phyloP scores from a whole-genome alignment of 2,888 invertebrate genomes.

The Thecocarcelia acutangulata region DNA sequence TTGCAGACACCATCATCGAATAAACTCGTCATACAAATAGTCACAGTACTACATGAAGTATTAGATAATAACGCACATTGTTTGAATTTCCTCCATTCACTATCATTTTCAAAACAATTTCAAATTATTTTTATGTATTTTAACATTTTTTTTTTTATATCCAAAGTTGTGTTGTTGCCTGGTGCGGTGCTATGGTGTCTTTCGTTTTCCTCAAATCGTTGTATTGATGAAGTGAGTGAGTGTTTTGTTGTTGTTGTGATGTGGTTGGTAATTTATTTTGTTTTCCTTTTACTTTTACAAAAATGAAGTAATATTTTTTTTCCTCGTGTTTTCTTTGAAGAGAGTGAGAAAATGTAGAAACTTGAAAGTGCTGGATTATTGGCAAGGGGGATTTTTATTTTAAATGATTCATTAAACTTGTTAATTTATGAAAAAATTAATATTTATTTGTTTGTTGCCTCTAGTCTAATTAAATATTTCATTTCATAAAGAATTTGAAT shows the following conservation, averaged over 20 bases:
- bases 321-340: conserved; percentile 70
- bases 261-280: conserved; percentile 33
- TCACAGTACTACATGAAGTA: conserved; percentile 37
- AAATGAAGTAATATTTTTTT: conserved; percentile 69
- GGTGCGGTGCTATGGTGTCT: conserved; percentile 33
- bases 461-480: too few relatives aligned
- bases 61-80: conserved; percentile 72
- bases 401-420: conserved; percentile 30
- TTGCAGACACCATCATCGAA: conserved; percentile 19
- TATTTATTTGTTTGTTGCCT: too few relatives aligned
- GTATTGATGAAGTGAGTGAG: conserved; percentile 27
- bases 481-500: too few relatives aligned
- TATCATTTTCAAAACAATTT: conserved; percentile 67
- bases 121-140: conserved; percentile 22
- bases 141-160: background rate
- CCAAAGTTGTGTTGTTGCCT: conserved; percentile 23
- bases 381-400: conserved; percentile 3
- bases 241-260: conserved; percentile 19
- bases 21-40: background rate
- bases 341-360: background rate
- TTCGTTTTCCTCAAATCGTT: conserved; percentile 44
- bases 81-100: conserved; percentile 79
- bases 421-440: background rate
- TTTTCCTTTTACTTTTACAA: conserved; percentile 48
- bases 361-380: conserved; percentile 17